Evolutionary conservation across 2,113 vertebrate genomes (phyloP), one percentile per base, ranked within the genome.

Genomic region (Camelus bactrianus): DNA sequence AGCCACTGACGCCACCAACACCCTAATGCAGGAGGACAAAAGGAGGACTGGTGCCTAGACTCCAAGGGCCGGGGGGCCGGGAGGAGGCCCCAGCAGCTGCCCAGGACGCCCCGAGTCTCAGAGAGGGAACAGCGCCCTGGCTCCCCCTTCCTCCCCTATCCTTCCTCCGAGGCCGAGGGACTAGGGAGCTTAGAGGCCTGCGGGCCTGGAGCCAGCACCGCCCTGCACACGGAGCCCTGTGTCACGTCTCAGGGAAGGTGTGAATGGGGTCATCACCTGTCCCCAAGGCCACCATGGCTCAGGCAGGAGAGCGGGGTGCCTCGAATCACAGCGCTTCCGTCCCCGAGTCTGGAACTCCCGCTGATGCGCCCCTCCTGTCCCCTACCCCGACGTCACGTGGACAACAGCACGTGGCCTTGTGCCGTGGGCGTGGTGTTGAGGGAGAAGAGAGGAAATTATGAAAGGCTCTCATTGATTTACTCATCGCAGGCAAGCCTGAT

Each of bases 361-460:
- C 73, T 6, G 22, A 11, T 0, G 3, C 8, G 2, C 0, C 0
- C 15, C 19, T n/a, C 5, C 46, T 0, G 11, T 9, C 9, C 0
- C 62, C 67, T 24, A 12, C 62, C 69, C 32, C 15, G 24, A 3
- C 7, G 38, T 50, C 1, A 0, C 86, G 28, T 60, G 30, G 3
- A 0, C 64, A 77, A 5, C 46, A 30, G n/a, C 10, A 5, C 2
- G 75, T 62, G 54, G 30, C 75, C 89, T 58, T 62, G 19, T 35
- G 79, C 62, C 80, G 14, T 30, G 19, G 9, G 35, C 77, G 22
- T 14, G 5, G n/a, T 0, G 1, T 26, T 19, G 69, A 11, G 2
- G 3, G 9, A n/a, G 77, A 80, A 32, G 69, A 60, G 85, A 54
- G 3, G 0, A 0, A 8, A 22, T 38, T 20, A 24, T 3, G 73